phyloP scores from a whole-genome alignment of 2,888 invertebrate genomes.

The Volucella inflata region DNA sequence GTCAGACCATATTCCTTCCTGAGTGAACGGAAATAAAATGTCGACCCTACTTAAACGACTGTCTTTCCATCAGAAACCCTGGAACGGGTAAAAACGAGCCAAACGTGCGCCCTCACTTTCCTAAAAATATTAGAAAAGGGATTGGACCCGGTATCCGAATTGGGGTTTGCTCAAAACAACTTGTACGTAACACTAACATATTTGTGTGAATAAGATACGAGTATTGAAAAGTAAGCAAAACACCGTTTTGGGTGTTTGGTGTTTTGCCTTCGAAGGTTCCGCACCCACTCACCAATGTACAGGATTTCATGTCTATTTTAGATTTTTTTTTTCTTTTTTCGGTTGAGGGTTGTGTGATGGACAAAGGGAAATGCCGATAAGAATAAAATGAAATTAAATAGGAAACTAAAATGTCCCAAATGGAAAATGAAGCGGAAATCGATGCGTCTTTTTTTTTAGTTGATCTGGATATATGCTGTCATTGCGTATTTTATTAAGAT shows the following conservation, averaged over 20 bases:
- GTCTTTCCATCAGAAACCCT: slow-evolving; percentile 48
- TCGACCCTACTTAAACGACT: slow-evolving; percentile 71
- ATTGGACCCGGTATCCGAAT: slow-evolving; percentile 2
- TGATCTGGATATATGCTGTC: slow-evolving; percentile 49
- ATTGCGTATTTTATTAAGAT: slow-evolving; percentile 61
- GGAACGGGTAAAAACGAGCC: slow-evolving; percentile 37
- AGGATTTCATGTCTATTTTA: background rate
- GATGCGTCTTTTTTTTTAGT: slow-evolving; percentile 64
- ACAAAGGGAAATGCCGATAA: slow-evolving; percentile 65
- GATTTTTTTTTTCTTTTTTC: background rate
- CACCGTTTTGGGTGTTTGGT: slow-evolving; percentile 46
- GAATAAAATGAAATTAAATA: slow-evolving; percentile 73
- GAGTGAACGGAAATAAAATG: slow-evolving; percentile 64
- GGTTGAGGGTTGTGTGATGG: slow-evolving; percentile 23
- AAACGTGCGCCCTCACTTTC: background rate
- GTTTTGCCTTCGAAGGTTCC: background rate
- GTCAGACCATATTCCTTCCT: slow-evolving; percentile 55
- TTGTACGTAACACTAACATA: slow-evolving; percentile 25
- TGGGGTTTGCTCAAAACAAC: slow-evolving; percentile 41
- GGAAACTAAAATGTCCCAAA: slow-evolving; percentile 72
- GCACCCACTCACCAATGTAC: too few species aligned
- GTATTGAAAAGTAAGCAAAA: slow-evolving; percentile 70
- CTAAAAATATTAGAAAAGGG: too few species aligned
- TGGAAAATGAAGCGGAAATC: slow-evolving; percentile 73
- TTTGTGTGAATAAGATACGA: slow-evolving; percentile 55